A percentile compares a stretch with the other conserved stretches of the same genome.
These are phyloP conservation scores for Catagonus wagneri DNA, from an alignment of 2,113 vertebrate species.

Conservation along the genomic window DNA sequence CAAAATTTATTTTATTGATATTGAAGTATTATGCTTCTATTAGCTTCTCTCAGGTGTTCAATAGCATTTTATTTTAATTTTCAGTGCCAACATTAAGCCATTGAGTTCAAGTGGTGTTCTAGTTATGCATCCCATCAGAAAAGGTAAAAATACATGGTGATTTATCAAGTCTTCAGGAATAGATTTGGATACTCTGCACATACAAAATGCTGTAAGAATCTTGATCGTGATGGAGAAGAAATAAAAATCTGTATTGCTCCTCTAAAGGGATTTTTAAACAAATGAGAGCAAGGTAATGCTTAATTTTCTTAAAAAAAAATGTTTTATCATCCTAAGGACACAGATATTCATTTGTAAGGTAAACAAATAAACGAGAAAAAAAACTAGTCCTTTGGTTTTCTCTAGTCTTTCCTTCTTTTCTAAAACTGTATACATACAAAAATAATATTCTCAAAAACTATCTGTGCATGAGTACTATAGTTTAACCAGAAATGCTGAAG, in stretches of 20 bases:
- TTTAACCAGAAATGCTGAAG: neutral
- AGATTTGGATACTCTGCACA: neutral
- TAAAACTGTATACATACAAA: neutral
- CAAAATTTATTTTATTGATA: conserved; percentile 2
- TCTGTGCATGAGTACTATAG: neutral
- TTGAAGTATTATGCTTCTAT: neutral
- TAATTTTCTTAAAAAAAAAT: neutral
- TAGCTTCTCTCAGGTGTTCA: neutral
- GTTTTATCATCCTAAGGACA: neutral
- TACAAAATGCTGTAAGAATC: neutral
- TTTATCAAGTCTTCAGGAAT: neutral
- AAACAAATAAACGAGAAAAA: neutral
- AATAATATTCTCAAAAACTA: neutral
- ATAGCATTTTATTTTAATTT: conserved; percentile 45
- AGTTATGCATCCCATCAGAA: neutral
- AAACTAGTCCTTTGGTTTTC: neutral
- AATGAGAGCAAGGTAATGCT: neutral
- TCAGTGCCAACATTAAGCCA: neutral
- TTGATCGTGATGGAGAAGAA: neutral
- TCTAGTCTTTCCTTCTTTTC: neutral
- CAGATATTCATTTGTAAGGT: neutral
- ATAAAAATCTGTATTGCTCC: neutral
- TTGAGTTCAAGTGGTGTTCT: neutral
- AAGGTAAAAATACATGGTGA: neutral
- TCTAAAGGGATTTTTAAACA: conserved; percentile 12